Percentiles rank a stretch among this genome's conserved stretches.
Conservation (phyloP, 2,113 vertebrate genomes). For the Phycodurus eques region DNA sequence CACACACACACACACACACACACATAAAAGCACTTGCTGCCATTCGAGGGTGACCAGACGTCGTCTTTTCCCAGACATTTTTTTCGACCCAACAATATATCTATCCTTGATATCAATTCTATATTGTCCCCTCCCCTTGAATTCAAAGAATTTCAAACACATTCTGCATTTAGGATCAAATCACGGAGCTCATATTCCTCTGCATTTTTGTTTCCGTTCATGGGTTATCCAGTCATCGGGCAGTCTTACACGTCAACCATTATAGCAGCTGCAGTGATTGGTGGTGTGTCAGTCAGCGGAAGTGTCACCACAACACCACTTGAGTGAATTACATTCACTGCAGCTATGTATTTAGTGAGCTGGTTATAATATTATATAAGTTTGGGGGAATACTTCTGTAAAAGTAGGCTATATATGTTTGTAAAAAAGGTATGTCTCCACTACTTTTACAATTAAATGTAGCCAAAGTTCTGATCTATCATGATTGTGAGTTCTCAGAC, state of each 20-base stretch:
- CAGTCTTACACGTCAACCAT: not conserved
- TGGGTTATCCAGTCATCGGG: not conserved
- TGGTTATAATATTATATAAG: not conserved
- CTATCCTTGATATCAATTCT: not conserved
- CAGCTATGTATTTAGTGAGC: not conserved
- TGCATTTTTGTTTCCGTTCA: not conserved
- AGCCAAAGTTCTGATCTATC: too few relatives aligned
- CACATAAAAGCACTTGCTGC: constrained; percentile 12
- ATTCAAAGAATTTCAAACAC: not conserved
- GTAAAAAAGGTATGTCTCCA: too few relatives aligned
- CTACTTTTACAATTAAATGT: too few relatives aligned
- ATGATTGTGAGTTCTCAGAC: too few relatives aligned
- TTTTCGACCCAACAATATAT: not conserved
- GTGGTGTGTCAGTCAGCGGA: not conserved
- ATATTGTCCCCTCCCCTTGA: not conserved
- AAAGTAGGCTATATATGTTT: too few relatives aligned
- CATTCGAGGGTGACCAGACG: not conserved
- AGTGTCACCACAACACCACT: not conserved
- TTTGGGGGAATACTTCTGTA: too few relatives aligned
- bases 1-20: constrained; percentile 50
- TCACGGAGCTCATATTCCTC: not conserved
- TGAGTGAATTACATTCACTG: not conserved
- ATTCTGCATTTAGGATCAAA: not conserved
- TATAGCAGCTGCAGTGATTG: not conserved
- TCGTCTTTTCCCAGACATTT: not conserved